Percentiles rank a stretch among this genome's conserved stretches.
phyloP scores from a whole-genome alignment of 1,140 invertebrate genomes.

The Aricia agestis region DNA sequence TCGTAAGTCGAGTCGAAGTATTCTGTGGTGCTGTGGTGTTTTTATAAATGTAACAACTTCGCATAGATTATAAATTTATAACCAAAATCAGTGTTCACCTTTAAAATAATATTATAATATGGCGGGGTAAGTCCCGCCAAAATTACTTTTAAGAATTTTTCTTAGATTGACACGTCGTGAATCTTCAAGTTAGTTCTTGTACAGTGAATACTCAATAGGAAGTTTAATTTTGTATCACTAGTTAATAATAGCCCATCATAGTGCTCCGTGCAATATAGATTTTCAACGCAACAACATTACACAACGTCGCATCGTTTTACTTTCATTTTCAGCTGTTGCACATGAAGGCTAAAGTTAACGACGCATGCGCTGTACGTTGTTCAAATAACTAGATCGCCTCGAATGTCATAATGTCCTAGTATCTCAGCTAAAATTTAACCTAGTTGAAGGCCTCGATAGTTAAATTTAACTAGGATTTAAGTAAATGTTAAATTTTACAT shows the following conservation, averaged over 20 bases:
- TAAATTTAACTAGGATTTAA: not conserved
- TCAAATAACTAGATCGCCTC: not conserved
- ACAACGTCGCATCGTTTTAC: not conserved
- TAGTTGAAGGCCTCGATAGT: conserved; percentile 4
- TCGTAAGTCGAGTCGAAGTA: too few relatives aligned
- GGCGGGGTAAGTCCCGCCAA: too few relatives aligned
- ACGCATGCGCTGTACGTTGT: not conserved
- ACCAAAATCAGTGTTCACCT: too few relatives aligned
- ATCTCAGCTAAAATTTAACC: not conserved
- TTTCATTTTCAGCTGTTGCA: not conserved
- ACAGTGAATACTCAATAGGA: conserved; percentile 38
- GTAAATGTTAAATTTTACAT: not conserved
- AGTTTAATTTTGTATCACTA: too few relatives aligned
- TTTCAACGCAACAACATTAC: not conserved
- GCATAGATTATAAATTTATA: too few relatives aligned
- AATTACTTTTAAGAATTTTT: too few relatives aligned
- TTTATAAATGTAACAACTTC: too few relatives aligned
- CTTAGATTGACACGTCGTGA: too few relatives aligned
- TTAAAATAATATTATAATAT: too few relatives aligned
- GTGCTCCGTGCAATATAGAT: conserved; percentile 33
- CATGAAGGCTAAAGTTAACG: conserved; percentile 5
- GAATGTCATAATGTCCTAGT: not conserved
- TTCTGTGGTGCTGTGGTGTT: too few relatives aligned
- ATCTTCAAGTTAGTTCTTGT: too few relatives aligned
- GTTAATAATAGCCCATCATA: too few relatives aligned